Evolutionary conservation across 2,888 invertebrate genomes (phyloP).

Genomic region (Conops quadrifasciatus): DNA sequence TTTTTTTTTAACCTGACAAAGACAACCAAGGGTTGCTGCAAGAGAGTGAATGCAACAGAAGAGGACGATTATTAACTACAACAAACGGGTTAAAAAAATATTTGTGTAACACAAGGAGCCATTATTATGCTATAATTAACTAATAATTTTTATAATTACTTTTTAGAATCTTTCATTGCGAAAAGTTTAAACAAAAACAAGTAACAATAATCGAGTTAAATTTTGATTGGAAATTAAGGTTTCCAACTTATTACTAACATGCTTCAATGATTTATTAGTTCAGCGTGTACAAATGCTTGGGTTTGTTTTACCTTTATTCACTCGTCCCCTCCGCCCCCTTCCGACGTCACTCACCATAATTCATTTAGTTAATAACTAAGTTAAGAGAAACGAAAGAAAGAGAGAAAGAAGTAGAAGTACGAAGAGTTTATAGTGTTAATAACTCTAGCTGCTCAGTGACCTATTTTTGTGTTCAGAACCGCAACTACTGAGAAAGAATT

Average conservation of each 20-base stretch:
- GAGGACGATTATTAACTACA: no score
- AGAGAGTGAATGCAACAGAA: neutral
- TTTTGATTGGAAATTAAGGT: neutral
- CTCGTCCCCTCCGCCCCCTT: neutral
- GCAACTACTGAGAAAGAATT: slow-evolving; percentile 13
- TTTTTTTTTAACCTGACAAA: no score
- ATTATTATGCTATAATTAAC: no score
- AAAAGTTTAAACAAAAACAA: neutral
- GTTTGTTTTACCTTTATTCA: neutral
- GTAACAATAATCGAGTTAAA: neutral
- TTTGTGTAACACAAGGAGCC: no score
- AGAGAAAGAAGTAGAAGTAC: no score
- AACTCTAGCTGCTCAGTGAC: slow-evolving; percentile 32
- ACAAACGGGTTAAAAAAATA: no score
- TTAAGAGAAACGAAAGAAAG: no score
- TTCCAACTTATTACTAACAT: neutral
- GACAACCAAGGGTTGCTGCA: no score
- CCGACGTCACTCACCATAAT: no score
- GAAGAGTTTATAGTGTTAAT: slow-evolving; percentile 9
- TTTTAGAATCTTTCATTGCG: neutral
- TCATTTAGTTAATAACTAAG: no score
- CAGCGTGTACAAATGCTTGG: neutral
- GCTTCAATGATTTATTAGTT: slow-evolving; percentile 28
- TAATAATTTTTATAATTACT: no score
- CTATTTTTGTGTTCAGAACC: slow-evolving; percentile 26